phyloP scores from a whole-genome alignment of 2,797 vertebrate species.

The Antennarius maculatus region DNA sequence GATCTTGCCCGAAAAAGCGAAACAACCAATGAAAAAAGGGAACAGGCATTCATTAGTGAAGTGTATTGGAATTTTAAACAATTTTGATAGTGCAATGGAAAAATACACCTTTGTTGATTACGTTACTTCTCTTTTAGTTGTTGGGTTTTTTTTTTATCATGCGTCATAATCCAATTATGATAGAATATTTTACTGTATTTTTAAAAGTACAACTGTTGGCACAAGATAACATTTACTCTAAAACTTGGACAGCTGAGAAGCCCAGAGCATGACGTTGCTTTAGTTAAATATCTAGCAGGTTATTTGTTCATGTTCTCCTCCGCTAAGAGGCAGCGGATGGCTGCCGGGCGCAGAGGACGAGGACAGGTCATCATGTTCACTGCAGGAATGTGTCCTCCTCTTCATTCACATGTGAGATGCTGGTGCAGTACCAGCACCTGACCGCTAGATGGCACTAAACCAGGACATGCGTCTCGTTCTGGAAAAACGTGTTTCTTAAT shows the following conservation, averaged over 20 bases:
- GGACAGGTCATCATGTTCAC: slow-evolving; percentile 64
- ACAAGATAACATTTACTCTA: slow-evolving; percentile 10
- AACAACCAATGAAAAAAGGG: slow-evolving; percentile 45
- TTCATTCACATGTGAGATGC: slow-evolving; percentile 15
- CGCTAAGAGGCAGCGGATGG: slow-evolving; percentile 23
- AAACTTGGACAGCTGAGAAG: slow-evolving; percentile 16
- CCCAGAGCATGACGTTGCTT: not conserved
- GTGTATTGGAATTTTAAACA: no score
- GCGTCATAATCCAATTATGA: not conserved
- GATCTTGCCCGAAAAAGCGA: slow-evolving; percentile 32
- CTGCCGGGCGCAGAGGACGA: slow-evolving; percentile 51
- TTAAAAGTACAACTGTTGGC: slow-evolving; percentile 34
- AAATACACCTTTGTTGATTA: not conserved
- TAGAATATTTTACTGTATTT: not conserved
- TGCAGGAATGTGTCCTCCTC: slow-evolving; percentile 67
- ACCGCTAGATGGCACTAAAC: slow-evolving; percentile 63
- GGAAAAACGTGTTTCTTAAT: not conserved
- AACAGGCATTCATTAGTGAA: slow-evolving; percentile 27
- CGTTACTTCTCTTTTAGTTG: not conserved
- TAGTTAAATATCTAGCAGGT: not conserved
- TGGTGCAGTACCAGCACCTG: slow-evolving; percentile 33
- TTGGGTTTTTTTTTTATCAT: not conserved
- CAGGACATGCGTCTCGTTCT: not conserved
- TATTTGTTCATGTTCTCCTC: slow-evolving; percentile 21
- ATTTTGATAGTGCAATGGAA: not conserved